Percentiles rank a stretch among this genome's conserved stretches.
Evolutionary conservation across 2,113 vertebrate genomes (phyloP).

Genomic region (Anoplopoma fimbria): DNA sequence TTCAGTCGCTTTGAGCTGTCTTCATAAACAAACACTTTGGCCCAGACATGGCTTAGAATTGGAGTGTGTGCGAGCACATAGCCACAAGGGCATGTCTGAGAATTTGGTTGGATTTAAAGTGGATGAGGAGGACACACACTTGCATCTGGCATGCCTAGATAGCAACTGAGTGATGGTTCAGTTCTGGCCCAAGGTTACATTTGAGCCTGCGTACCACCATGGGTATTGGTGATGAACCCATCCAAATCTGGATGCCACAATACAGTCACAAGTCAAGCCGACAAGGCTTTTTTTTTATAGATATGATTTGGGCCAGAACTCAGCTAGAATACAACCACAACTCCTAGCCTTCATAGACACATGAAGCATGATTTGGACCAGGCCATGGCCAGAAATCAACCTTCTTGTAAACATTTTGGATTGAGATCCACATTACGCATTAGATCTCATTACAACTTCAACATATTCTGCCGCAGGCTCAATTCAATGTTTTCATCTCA

Average conservation of each 20-base stretch:
- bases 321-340: background rate
- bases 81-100: constrained; percentile 49
- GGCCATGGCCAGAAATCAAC: background rate
- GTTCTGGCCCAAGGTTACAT: background rate
- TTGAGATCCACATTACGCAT: constrained; percentile 3
- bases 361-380: background rate
- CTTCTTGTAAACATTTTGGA: background rate
- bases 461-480: background rate
- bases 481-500: background rate
- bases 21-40: constrained; percentile 42
- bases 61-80: constrained; percentile 39
- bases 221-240: constrained; percentile 2
- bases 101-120: constrained; percentile 50
- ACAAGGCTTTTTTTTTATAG: background rate
- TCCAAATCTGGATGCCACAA: background rate
- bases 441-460: background rate
- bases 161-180: constrained; percentile 12
- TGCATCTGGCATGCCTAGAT: constrained; percentile 29
- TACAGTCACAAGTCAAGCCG: background rate
- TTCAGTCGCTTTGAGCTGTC: constrained; percentile 40
- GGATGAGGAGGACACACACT: constrained; percentile 25
- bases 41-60: constrained; percentile 52
- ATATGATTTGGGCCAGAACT: background rate
- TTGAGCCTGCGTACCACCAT: constrained; percentile 1
- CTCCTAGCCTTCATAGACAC: background rate